phyloP scores from a whole-genome alignment of 2,113 vertebrate genomes.

The Hystrix brachyura region DNA sequence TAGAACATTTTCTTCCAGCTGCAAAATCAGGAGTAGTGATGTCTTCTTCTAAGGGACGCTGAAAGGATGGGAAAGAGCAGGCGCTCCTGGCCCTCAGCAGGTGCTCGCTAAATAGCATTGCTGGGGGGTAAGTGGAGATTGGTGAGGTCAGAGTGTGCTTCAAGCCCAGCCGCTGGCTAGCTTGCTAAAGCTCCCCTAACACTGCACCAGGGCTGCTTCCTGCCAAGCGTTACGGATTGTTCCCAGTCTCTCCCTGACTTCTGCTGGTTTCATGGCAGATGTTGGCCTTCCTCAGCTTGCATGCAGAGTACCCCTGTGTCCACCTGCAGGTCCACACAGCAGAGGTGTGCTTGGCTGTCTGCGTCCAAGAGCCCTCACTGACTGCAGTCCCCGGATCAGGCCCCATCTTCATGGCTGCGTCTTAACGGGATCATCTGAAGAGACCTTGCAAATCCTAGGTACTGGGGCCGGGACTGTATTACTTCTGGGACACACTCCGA shows the following conservation, averaged over 20 bases:
- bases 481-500: background rate
- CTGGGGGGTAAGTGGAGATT: background rate
- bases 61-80: constrained; percentile 1
- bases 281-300: background rate
- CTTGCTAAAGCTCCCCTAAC: background rate
- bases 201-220: background rate
- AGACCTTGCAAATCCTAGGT: background rate
- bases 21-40: background rate
- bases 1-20: background rate
- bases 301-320: background rate
- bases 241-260: background rate
- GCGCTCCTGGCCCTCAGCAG: background rate
- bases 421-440: background rate
- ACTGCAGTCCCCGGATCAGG: background rate
- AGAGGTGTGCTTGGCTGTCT: background rate
- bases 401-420: background rate
- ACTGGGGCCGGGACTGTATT: background rate
- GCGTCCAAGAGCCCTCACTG: background rate
- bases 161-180: background rate
- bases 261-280: background rate
- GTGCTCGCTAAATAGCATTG: background rate
- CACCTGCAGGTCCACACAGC: background rate
- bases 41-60: background rate
- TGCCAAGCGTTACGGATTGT: background rate
- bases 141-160: background rate